phyloP scores from a whole-genome alignment of 2,888 invertebrate species.

The Cybosia mesomella region DNA sequence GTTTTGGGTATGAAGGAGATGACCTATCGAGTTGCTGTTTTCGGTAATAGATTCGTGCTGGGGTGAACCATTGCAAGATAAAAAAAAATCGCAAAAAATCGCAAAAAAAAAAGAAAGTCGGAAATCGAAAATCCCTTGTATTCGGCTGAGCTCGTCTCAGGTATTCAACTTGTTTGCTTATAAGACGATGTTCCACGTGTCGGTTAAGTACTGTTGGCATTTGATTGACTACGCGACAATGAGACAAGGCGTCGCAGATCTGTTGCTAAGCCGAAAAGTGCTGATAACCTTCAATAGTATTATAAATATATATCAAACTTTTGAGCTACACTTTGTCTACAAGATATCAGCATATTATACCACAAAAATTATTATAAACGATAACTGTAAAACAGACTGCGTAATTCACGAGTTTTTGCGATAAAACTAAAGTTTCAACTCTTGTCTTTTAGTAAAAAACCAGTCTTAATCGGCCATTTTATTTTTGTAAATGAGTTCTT shows the following conservation, averaged over 20 bases:
- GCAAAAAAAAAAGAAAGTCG: too few relatives aligned
- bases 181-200: too few relatives aligned
- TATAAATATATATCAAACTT: not conserved
- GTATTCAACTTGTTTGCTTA: too few relatives aligned
- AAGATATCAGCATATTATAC: not conserved
- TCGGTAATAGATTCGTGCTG: too few relatives aligned
- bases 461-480: conserved; percentile 14
- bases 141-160: too few relatives aligned
- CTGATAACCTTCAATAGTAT: not conserved
- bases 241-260: not conserved
- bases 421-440: not conserved
- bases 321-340: not conserved
- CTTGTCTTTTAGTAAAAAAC: not conserved
- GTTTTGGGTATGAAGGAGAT: too few relatives aligned
- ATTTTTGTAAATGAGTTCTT: not conserved
- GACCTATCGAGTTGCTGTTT: too few relatives aligned
- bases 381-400: too few relatives aligned
- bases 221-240: not conserved
- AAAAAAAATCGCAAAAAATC: too few relatives aligned
- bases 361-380: not conserved
- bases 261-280: not conserved
- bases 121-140: too few relatives aligned
- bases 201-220: not conserved
- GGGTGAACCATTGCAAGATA: too few relatives aligned
- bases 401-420: too few relatives aligned